phyloP scores from a whole-genome alignment of 2,888 invertebrate species.

The Caenorhabditis doughertyi region DNA sequence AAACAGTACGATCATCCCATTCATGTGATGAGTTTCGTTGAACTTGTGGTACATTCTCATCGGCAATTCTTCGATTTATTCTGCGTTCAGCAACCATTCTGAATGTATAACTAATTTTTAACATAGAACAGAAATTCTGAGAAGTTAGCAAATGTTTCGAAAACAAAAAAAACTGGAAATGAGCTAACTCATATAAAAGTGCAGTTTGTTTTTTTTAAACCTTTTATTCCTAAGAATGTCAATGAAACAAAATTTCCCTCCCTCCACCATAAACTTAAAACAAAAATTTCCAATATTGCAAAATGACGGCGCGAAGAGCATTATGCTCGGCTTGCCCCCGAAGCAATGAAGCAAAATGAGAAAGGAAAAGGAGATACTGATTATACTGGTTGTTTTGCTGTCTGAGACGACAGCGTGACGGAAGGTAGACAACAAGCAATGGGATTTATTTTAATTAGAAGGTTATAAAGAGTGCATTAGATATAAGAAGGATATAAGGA shows the following conservation, averaged over 20 bases:
- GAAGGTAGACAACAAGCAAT: background rate
- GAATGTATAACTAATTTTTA: no score
- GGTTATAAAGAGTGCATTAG: background rate
- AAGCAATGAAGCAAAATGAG: background rate
- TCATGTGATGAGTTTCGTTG: background rate
- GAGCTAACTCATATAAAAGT: no score
- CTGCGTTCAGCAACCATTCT: background rate
- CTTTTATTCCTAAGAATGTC: no score
- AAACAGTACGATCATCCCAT: background rate
- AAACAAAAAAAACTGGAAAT: background rate
- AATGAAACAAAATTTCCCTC: no score
- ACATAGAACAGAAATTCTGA: no score
- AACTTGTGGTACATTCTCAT: no score
- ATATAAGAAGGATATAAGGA: no score
- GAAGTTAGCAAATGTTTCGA: no score
- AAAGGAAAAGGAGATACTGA: background rate
- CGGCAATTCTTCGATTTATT: background rate
- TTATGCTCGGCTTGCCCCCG: background rate
- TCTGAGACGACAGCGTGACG: slow-evolving; percentile 2
- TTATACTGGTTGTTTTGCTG: background rate
- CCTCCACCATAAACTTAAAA: no score
- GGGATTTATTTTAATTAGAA: background rate
- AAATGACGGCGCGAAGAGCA: background rate
- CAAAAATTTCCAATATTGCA: background rate
- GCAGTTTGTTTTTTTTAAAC: no score